These are phyloP conservation scores for Flabesymbios commensalis DNA, from an alignment of 2,888 invertebrate species.

Conservation along the genomic window DNA sequence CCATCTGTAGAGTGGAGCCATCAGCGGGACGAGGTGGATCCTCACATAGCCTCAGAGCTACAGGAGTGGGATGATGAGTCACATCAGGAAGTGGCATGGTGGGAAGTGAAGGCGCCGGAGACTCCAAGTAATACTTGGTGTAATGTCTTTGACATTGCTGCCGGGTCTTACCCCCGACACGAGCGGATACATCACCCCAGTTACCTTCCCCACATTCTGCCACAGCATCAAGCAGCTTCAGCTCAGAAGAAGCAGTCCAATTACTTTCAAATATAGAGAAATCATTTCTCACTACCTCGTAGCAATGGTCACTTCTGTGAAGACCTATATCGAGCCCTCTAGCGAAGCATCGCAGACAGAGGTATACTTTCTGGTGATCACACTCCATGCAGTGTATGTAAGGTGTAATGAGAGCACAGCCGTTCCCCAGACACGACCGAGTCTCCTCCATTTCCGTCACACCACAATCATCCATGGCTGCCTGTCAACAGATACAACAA, in stretches of 20 bases:
- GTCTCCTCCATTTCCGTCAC: too few relatives aligned
- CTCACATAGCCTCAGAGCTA: conserved; percentile 60
- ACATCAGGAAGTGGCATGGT: neutral
- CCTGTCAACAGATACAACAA: too few relatives aligned
- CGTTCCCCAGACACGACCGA: too few relatives aligned
- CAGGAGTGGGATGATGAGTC: neutral
- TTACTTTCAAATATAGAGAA: conserved; percentile 75
- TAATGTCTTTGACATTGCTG: conserved; percentile 81
- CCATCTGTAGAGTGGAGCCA: conserved; percentile 48
- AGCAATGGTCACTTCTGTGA: conserved; percentile 79
- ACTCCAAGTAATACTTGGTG: conserved; percentile 67
- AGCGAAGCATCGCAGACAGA: conserved; percentile 81
- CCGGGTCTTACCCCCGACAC: conserved; percentile 68
- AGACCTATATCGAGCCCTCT: conserved; percentile 72
- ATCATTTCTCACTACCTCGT: conserved; percentile 75
- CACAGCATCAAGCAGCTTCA: conserved; percentile 72
- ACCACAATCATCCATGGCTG: too few relatives aligned
- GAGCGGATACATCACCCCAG: conserved; percentile 75
- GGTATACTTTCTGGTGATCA: conserved; percentile 61
- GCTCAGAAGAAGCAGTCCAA: conserved; percentile 84
- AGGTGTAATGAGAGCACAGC: conserved; percentile 65
- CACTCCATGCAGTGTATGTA: conserved; percentile 82
- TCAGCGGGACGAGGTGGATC: conserved; percentile 72
- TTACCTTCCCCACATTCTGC: conserved; percentile 78
- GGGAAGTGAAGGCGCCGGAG: conserved; percentile 1